Evolutionary conservation across 2,888 invertebrate species (phyloP).

Genomic region (Andrena bicolor): DNA sequence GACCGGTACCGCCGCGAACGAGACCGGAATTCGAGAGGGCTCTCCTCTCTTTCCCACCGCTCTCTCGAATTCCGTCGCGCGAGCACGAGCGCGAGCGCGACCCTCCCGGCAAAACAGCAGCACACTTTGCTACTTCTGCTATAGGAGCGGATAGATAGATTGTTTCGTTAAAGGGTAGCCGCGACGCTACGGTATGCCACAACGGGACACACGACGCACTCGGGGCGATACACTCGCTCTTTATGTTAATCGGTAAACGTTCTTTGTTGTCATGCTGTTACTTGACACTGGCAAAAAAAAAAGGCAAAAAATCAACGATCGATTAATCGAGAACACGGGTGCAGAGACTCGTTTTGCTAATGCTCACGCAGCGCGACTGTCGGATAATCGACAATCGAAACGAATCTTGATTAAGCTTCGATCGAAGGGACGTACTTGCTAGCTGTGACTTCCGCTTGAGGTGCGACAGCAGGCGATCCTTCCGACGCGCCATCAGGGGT

Average conservation of each 20-base stretch:
- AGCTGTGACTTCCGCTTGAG: constrained; percentile 90
- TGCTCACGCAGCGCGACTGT: constrained; percentile 60
- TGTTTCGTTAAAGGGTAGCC: neutral
- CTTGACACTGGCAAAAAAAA: constrained; percentile 81
- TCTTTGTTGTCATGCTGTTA: constrained; percentile 79
- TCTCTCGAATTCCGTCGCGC: constrained; percentile 15
- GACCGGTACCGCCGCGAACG: constrained; percentile 23
- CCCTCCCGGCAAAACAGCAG: neutral
- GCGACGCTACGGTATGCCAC: neutral
- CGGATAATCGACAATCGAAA: constrained; percentile 38
- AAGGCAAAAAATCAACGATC: constrained; percentile 76
- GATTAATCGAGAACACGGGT: constrained; percentile 80
- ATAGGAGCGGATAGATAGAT: neutral
- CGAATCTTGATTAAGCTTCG: constrained; percentile 44
- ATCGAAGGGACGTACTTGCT: constrained; percentile 85
- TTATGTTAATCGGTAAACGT: constrained; percentile 55
- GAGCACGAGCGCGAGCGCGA: neutral
- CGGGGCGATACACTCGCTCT: neutral
- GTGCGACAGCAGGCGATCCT: constrained; percentile 90
- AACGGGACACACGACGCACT: neutral
- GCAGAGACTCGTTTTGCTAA: constrained; percentile 73
- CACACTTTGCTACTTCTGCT: neutral
- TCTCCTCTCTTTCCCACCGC: neutral
- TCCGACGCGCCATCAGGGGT: constrained; percentile 93
- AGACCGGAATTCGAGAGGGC: constrained; percentile 22